Percentiles rank a stretch among this genome's conserved stretches.
These are phyloP conservation scores for Reticulitermes lucifugus DNA, from an alignment of 2,888 invertebrate species.

Conservation along the genomic window DNA sequence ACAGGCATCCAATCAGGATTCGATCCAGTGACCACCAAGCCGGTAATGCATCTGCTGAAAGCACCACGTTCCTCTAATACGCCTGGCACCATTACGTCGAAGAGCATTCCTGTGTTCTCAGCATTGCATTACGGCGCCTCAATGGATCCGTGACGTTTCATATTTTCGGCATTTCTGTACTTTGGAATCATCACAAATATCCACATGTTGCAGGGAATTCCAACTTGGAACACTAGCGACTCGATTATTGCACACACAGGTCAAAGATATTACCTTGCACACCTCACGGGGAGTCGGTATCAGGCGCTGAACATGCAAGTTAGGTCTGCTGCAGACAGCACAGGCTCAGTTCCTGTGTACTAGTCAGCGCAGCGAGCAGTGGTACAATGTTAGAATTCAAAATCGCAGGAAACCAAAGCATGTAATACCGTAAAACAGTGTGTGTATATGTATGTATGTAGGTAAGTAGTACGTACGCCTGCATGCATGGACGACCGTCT, in stretches of 20 bases:
- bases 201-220: background rate
- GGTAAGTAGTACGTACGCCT: no score
- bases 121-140: background rate
- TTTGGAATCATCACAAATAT: background rate
- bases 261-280: background rate
- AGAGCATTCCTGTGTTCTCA: conserved; percentile 25
- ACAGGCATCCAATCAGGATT: background rate
- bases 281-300: background rate
- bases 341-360: no score
- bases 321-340: no score
- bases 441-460: no score
- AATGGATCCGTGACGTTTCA: background rate
- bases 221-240: background rate
- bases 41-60: background rate
- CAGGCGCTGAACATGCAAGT: background rate
- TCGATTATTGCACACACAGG: background rate
- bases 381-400: no score
- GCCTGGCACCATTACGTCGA: background rate
- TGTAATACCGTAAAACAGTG: no score
- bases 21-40: background rate
- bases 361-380: no score
- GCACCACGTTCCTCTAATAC: background rate
- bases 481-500: no score
- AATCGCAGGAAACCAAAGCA: no score
- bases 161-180: background rate